Percentiles rank a stretch among this genome's conserved stretches.
These are phyloP conservation scores for Mirounga angustirostris DNA, from an alignment of 2,113 vertebrate species.

Conservation along the genomic window DNA sequence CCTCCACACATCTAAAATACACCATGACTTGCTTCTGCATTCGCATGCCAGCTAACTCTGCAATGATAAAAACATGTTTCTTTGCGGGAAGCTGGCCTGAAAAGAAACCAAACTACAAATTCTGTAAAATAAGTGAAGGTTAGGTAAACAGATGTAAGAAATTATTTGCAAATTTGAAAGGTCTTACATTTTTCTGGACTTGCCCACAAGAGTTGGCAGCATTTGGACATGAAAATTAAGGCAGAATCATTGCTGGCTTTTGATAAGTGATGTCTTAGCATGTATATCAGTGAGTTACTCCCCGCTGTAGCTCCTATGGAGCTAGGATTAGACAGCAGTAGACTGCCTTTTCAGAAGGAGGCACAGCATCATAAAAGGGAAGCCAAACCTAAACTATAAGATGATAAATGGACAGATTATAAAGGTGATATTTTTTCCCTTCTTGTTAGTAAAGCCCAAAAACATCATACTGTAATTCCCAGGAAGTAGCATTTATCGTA, in stretches of 20 bases:
- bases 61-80: conserved; percentile 55
- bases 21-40: background rate
- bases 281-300: background rate
- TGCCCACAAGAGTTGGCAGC: conserved; percentile 13
- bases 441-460: conserved; percentile 30
- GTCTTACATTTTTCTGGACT: conserved; percentile 58
- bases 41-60: background rate
- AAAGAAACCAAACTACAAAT: conserved; percentile 56
- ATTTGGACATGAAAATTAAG: conserved; percentile 29
- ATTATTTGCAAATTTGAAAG: conserved; percentile 64
- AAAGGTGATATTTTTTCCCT: background rate
- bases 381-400: background rate
- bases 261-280: background rate
- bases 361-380: background rate
- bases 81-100: conserved; percentile 35
- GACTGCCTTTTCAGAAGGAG: conserved; percentile 34
- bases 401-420: conserved; percentile 14
- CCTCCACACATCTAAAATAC: background rate
- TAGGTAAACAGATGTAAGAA: conserved; percentile 62
- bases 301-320: background rate
- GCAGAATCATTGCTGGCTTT: conserved; percentile 35
- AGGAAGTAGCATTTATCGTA: conserved; percentile 38
- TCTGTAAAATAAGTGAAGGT: conserved; percentile 51
- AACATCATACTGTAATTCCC: background rate
- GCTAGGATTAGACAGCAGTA: background rate